Evolutionary conservation across 2,113 vertebrate species (phyloP).

Genomic region (Lepus europaeus): DNA sequence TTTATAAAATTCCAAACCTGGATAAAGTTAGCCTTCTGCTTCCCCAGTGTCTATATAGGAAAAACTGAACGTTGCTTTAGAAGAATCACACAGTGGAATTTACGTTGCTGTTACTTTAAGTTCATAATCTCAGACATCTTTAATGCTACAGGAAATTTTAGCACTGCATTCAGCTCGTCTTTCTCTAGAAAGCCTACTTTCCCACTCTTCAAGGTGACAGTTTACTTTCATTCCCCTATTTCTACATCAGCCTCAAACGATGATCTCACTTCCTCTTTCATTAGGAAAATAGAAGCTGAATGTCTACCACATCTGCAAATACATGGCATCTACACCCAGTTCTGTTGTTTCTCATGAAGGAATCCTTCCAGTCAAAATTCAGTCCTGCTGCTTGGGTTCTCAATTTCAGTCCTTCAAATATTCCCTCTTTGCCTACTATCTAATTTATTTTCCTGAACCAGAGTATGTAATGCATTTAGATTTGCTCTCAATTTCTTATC

Average conservation of each 20-base stretch:
- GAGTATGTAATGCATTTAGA: background rate
- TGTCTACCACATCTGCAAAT: background rate
- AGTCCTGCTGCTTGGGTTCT: background rate
- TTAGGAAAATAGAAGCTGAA: background rate
- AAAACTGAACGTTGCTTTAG: background rate
- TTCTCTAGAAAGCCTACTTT: slow-evolving; percentile 27
- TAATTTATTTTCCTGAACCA: slow-evolving; percentile 38
- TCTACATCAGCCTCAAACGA: background rate
- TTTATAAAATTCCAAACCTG: background rate
- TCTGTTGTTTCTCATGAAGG: slow-evolving; percentile 5
- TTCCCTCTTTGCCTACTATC: slow-evolving; percentile 1
- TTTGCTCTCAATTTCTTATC: background rate
- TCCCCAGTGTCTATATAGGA: background rate
- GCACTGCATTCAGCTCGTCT: background rate
- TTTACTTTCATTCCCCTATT: background rate
- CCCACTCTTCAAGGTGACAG: background rate
- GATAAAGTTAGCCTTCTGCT: background rate
- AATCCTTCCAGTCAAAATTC: background rate
- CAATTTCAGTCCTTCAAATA: slow-evolving; percentile 10
- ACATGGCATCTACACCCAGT: background rate
- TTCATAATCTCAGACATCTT: background rate
- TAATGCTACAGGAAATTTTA: background rate
- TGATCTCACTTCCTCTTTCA: background rate
- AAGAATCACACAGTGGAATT: background rate
- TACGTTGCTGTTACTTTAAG: slow-evolving; percentile 18